Evolutionary conservation across 2,888 invertebrate species (phyloP), one percentile per base, ranked within the genome.

Genomic region (Petrophora chlorosata): DNA sequence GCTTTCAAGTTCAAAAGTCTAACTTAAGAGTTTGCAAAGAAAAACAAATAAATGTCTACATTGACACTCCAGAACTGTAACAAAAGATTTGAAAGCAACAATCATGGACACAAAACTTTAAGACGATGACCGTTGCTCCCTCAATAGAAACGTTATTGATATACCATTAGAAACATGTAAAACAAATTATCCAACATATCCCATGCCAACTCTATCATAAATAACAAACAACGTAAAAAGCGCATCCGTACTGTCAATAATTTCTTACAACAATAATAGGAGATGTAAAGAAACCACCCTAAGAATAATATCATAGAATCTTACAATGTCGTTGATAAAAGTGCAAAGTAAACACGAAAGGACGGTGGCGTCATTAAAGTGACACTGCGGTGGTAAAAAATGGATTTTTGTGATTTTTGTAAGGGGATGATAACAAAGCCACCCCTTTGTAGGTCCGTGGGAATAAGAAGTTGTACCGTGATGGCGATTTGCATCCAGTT

Each of bases 261-360:
- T 67, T 67, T 63, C 9, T 13, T 26, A 36, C 33, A 29, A 49
- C 16, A 46, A 73, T 68, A 75, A 69, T 63, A 65, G 50, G 52
- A 51, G 52, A 79, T 82, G 82, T 76, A 86, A 85, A 84, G 79
- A 77, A 70, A 78, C 81, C 82, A 78, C 85, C 85, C 85, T 66
- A 73, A 63, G 62, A 63, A 50, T n/a, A n/a, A n/a, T n/a, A n/a
- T n/a, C n/a, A n/a, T n/a, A n/a, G n/a, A n/a, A n/a, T 58, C 26
- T 22, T 53, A 85, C 81, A 87, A 82, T 73, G 76, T 70, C 69
- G 76, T 74, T 79, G 81, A 86, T 81, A 85, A 84, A 77, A 73
- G 76, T 69, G 73, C 74, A 81, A 79, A 68, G 82, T 87, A 88
- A 89, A 88, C 84, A 87, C 56, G 73, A 73, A 77, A 72, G 67